These are phyloP conservation scores for Elephas maximus DNA, from an alignment of 2,113 vertebrate species.

Conservation along the genomic window DNA sequence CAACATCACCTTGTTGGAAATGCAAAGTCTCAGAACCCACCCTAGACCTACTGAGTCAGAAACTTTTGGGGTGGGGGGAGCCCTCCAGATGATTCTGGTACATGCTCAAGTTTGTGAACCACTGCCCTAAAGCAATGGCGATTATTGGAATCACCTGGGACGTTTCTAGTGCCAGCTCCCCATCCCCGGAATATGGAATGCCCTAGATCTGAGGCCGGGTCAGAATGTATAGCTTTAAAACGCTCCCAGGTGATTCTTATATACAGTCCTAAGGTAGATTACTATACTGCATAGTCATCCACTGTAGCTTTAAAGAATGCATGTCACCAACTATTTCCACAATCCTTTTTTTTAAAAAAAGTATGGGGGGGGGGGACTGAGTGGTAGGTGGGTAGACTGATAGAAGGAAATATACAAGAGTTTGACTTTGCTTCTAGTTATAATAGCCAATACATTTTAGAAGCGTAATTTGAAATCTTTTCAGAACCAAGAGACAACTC, in stretches of 20 bases:
- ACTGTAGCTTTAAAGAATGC: slow-evolving; percentile 41
- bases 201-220: not conserved
- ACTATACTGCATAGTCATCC: not conserved
- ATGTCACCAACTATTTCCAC: slow-evolving; percentile 29
- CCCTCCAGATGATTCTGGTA: not conserved
- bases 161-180: not conserved
- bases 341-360: slow-evolving; percentile 47
- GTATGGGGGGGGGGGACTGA: not conserved
- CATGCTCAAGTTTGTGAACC: not conserved
- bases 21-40: not conserved
- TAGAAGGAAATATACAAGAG: slow-evolving; percentile 41
- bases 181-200: slow-evolving; percentile 17
- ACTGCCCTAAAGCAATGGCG: not conserved
- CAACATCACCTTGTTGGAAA: no score
- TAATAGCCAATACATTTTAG: slow-evolving; percentile 45
- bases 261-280: slow-evolving; percentile 21
- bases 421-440: slow-evolving; percentile 18
- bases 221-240: slow-evolving; percentile 25
- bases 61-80: not conserved
- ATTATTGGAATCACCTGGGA: not conserved
- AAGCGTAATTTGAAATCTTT: slow-evolving; percentile 52
- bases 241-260: not conserved
- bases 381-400: not conserved
- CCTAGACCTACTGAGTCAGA: not conserved
- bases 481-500: slow-evolving; percentile 43